Evolutionary conservation across 92 coral and sea anemone genomes (phyloP).

Genomic region (Paragorgia papillata): DNA sequence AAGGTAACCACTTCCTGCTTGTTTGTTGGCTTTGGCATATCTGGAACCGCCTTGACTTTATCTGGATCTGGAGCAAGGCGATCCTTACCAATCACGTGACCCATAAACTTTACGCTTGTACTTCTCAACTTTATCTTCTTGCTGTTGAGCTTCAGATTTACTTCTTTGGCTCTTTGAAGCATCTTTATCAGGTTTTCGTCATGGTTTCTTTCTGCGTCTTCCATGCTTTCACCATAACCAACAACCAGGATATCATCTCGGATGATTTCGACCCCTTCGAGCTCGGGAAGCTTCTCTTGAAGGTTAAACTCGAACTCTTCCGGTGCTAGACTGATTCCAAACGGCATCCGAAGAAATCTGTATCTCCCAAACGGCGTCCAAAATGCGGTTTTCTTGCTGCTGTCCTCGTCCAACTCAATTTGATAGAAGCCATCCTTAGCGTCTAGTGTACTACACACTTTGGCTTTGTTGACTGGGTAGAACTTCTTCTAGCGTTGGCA

Average conservation of each 20-base stretch:
- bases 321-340: conserved; percentile 60
- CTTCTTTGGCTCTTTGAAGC: conserved; percentile 43
- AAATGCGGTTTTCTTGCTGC: conserved; percentile 51
- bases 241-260: conserved; percentile 57
- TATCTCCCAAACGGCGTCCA: conserved; percentile 60
- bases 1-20: conserved; percentile 40
- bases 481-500: conserved; percentile 38
- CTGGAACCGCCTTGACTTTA: conserved; percentile 27
- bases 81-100: conserved; percentile 32
- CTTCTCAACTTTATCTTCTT: conserved; percentile 51
- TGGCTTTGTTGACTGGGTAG: conserved; percentile 13
- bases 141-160: conserved; percentile 60
- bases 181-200: conserved; percentile 46
- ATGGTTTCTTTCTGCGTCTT: conserved; percentile 55
- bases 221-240: conserved; percentile 57
- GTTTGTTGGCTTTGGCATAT: conserved; percentile 49
- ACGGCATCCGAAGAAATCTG: conserved; percentile 55
- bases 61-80: conserved; percentile 51
- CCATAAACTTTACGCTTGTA: conserved; percentile 42
- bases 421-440: conserved; percentile 58
- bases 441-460: conserved; percentile 57
- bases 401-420: conserved; percentile 53
- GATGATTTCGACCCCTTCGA: conserved; percentile 56
- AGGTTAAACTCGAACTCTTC: conserved; percentile 60
- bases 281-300: conserved; percentile 57